Percentiles rank a stretch among this genome's conserved stretches.
Conservation (phyloP, 2,797 vertebrate species). For the Phoebastria nigripes region DNA sequence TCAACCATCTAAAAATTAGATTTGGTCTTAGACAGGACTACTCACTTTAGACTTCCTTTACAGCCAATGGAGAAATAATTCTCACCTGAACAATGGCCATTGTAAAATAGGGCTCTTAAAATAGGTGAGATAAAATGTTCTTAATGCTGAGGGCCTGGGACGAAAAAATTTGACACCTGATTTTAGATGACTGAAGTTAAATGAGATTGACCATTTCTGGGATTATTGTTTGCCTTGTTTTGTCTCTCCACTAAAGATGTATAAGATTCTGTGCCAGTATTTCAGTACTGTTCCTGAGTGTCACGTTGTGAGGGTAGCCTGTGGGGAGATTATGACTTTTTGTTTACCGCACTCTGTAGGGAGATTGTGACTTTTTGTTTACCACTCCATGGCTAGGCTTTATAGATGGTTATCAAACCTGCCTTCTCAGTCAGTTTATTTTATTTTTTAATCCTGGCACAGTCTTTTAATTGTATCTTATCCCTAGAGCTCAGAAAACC, state of each 20-base stretch:
- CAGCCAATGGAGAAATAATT: not conserved
- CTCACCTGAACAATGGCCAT: not conserved
- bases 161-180: not conserved
- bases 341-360: not conserved
- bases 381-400: not conserved
- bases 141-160: not conserved
- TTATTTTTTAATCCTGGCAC: not conserved
- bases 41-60: not conserved
- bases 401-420: not conserved
- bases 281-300: not conserved
- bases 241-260: not conserved
- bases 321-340: not conserved
- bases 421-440: not conserved
- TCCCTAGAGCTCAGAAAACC: constrained; percentile 1
- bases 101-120: not conserved
- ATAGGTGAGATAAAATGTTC: not conserved
- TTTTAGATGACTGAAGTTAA: not conserved
- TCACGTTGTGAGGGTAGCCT: not conserved
- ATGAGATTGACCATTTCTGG: not conserved
- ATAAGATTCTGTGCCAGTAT: not conserved
- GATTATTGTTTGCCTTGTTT: not conserved
- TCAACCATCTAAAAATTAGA: not conserved
- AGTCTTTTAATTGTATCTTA: constrained; percentile 24
- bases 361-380: not conserved
- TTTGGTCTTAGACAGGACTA: not conserved